These are phyloP conservation scores for Hirudinaria manillensis DNA, from an alignment of 2,888 invertebrate species.

Conservation along the genomic window DNA sequence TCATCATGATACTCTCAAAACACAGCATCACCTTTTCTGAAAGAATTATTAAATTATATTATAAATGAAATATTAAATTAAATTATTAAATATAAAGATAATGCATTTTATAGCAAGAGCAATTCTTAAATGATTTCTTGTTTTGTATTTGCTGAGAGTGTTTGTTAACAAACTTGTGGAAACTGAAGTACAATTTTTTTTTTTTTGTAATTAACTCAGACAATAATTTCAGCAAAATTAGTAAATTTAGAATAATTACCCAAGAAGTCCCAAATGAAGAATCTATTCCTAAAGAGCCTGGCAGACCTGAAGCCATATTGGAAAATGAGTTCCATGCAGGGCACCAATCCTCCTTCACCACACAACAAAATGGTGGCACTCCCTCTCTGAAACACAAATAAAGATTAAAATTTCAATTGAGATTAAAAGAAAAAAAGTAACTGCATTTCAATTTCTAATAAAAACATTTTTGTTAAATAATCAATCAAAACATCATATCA, in stretches of 20 bases:
- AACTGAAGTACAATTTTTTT: no score
- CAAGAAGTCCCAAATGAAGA: constrained; percentile 96
- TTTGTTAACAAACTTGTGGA: no score
- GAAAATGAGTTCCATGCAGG: constrained; percentile 87
- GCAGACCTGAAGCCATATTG: constrained; percentile 89
- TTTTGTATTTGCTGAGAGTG: no score
- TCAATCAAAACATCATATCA: not conserved
- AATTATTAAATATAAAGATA: no score
- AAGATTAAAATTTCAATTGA: not conserved
- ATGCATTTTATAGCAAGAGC: no score
- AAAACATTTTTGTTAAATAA: not conserved
- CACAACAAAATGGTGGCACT: constrained; percentile 80
- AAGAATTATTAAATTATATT: not conserved
- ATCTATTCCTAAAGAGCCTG: constrained; percentile 77
- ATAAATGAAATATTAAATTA: not conserved
- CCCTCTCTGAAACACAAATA: constrained; percentile 42
- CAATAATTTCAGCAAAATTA: not conserved
- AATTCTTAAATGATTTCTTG: no score
- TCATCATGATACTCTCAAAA: constrained; percentile 51
- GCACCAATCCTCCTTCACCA: constrained; percentile 88
- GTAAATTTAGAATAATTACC: constrained; percentile 59
- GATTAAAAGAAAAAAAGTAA: not conserved
- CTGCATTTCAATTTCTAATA: not conserved
- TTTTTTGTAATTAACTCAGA: no score
- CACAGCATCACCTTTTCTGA: constrained; percentile 60